Base-by-base conservation (phyloP, 2,797 vertebrate species). In the Hoplostethus mediterraneus region DNA sequence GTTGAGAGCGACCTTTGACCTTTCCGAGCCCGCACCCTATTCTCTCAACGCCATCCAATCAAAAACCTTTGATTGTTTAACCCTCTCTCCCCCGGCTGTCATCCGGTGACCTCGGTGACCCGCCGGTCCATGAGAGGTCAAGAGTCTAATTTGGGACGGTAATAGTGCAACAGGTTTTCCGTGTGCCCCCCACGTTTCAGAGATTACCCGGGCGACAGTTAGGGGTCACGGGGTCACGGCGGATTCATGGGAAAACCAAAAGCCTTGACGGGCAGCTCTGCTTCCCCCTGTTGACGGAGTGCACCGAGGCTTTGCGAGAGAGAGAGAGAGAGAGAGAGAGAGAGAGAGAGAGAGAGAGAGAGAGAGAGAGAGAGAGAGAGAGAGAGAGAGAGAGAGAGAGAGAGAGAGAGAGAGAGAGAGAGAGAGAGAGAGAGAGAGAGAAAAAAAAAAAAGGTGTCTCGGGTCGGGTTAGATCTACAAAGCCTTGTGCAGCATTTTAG, bases 101-200 rank as follows among this genome's bases (percentile, higher is more conserved):
- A 48, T 73, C 55, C 70, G 16, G 64, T 21, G 63, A 79, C 89
- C 87, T 77, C 14, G 5, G 61, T 78, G 77, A 83, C 85, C 83
- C 0, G 28, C 70, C 61, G 48, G 38, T 67, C 83, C 54, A 38
- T 48, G 6, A n/a, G 72, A 73, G 90, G 91, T 94, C 89, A 90
- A 89, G 82, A 89, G 90, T 88, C 89, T 91, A 91, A 93, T 92
- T 94, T 87, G 83, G 73, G 84, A 86, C 10, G 86, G 85, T 51
- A 85, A 87, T 89, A 85, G 86, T 83, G 73, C 87, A 80, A 90
- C 85, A 87, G 88, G 84, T 87, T 90, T 90, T 87, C 83, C 85
- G 69, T 79, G 83, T 75, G 88, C 59, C 74, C 60, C 78, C 77
- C n/a, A 17, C 67, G 79, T 80, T 83, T 74, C 68, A 52, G 73